phyloP scores from a whole-genome alignment of 2,888 invertebrate genomes.

The Drosophila tripunctata region DNA sequence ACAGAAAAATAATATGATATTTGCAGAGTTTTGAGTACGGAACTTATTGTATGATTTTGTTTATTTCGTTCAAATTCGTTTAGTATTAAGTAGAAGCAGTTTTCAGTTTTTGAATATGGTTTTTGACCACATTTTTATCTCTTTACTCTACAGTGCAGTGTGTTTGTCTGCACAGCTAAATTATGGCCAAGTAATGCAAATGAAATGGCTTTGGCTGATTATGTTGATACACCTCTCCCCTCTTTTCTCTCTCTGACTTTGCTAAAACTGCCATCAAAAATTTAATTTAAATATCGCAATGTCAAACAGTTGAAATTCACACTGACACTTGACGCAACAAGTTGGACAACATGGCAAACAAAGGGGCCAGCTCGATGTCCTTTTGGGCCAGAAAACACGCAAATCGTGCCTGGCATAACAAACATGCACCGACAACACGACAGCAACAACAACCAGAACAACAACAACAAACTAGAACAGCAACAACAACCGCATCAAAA shows the following conservation, averaged over 20 bases:
- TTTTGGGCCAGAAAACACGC: conserved; percentile 61
- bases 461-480: conserved; percentile 1
- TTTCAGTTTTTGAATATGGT: too few species aligned
- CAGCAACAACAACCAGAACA: conserved; percentile 6
- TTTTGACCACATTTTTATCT: too few species aligned
- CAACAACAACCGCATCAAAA: conserved; percentile 1
- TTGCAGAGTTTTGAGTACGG: too few species aligned
- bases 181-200: conserved; percentile 83
- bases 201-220: conserved; percentile 63
- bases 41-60: too few species aligned
- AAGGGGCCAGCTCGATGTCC: conserved; percentile 40
- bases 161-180: conserved; percentile 59
- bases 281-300: conserved; percentile 65
- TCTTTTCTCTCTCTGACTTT: not conserved
- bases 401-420: conserved; percentile 74
- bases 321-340: conserved; percentile 57
- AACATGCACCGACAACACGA: conserved; percentile 15
- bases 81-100: too few species aligned
- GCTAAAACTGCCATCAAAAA: conserved; percentile 49
- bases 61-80: too few species aligned
- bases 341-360: conserved; percentile 53
- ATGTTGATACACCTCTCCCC: conserved; percentile 4
- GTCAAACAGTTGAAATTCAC: conserved; percentile 24
- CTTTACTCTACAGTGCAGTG: too few species aligned
- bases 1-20: too few species aligned